Evolutionary conservation across 23 tunicate genomes (phyloP).

Genomic region (Styela plicata): DNA sequence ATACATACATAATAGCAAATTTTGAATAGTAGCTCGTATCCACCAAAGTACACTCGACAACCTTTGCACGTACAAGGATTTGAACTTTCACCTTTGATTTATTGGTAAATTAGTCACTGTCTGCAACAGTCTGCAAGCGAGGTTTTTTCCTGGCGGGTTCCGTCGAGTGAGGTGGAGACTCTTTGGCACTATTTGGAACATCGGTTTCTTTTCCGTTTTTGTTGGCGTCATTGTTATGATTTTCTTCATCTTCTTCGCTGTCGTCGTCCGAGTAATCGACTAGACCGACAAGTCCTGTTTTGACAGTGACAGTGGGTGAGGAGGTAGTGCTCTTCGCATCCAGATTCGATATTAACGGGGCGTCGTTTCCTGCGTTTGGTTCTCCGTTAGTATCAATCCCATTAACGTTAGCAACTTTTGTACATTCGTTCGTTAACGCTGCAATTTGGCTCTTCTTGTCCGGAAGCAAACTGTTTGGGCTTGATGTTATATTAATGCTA

Average conservation of each 20-base stretch:
- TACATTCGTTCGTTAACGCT: not conserved
- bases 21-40: no score
- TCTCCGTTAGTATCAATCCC: conserved; percentile 7
- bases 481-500: not conserved
- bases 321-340: not conserved
- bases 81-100: no score
- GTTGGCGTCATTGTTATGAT: not conserved
- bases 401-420: conserved; percentile 1
- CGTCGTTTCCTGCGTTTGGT: not conserved
- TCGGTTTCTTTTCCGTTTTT: not conserved
- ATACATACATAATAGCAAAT: no score
- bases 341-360: not conserved
- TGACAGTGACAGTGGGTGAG: conserved; percentile 34
- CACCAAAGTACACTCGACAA: no score
- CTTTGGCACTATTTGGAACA: not conserved
- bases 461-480: not conserved
- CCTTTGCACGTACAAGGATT: no score
- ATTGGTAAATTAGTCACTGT: no score
- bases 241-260: conserved; percentile 57
- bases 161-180: not conserved
- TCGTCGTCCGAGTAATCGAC: conserved; percentile 95
- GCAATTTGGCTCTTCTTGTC: not conserved
- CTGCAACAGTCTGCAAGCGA: conserved; percentile 30
- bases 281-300: conserved; percentile 64
- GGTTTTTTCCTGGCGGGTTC: conserved; percentile 73